Evolutionary conservation across 2,113 vertebrate genomes (phyloP).

Genomic region (Lophochroa leadbeateri): DNA sequence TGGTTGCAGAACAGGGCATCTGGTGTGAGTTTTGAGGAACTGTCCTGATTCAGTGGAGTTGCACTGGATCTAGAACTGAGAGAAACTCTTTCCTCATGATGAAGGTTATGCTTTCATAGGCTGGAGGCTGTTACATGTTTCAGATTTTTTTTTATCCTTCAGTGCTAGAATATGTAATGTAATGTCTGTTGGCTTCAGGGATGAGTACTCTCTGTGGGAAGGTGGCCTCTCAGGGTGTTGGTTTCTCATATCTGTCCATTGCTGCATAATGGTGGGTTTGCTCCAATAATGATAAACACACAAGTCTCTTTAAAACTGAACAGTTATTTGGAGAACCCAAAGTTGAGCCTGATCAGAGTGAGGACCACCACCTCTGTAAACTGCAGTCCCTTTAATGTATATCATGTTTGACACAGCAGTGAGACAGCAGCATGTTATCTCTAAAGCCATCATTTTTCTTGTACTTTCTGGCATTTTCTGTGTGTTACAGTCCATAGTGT

Average conservation of each 20-base stretch:
- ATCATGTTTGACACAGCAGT: neutral
- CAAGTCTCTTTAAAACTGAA: neutral
- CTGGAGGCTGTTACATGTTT: neutral
- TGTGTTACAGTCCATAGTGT: neutral
- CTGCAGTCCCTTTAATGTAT: neutral
- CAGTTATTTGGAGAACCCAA: neutral
- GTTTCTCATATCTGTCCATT: neutral
- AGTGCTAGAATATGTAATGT: neutral
- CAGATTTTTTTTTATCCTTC: neutral
- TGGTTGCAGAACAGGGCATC: neutral
- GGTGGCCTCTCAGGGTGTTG: neutral
- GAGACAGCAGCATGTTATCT: neutral
- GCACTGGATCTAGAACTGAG: neutral
- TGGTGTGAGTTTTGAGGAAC: neutral
- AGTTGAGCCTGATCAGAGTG: neutral
- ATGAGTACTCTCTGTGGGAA: too few species aligned
- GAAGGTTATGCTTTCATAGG: neutral
- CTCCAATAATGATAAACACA: neutral
- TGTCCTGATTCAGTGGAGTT: neutral
- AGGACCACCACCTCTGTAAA: neutral
- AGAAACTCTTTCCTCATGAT: neutral
- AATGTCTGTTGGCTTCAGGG: neutral
- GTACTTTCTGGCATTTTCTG: neutral
- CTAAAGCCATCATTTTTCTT: neutral
- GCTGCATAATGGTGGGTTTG: neutral